A percentile compares a stretch with the other conserved stretches of the same genome.
phyloP scores from a whole-genome alignment of 92 coral and sea anemone genomes.

The Epizoanthus stellaris region DNA sequence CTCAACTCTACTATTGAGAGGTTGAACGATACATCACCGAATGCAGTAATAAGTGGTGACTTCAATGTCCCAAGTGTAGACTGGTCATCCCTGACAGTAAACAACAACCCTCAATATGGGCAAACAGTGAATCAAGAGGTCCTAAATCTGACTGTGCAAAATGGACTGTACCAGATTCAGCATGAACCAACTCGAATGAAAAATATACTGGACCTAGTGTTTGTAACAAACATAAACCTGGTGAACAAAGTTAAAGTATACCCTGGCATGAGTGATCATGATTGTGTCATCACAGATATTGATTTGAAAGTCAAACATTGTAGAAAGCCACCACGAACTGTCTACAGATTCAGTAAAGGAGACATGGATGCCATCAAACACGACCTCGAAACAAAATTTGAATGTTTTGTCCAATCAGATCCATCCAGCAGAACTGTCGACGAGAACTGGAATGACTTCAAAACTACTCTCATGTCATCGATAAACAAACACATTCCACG shows the following conservation, averaged over 20 bases:
- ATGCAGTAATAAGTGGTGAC: conserved; percentile 50
- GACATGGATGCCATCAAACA: conserved; percentile 14
- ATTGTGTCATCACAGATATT: conserved; percentile 22
- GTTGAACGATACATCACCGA: conserved; percentile 30
- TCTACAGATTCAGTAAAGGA: conserved; percentile 28
- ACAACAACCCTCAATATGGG: conserved; percentile 51
- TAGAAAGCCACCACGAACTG: conserved; percentile 19
- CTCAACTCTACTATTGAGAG: conserved; percentile 18
- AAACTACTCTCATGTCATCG: conserved; percentile 3
- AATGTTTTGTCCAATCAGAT: neutral
- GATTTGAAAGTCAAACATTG: conserved; percentile 15
- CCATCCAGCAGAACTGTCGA: conserved; percentile 21
- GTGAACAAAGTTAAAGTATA: conserved; percentile 1
- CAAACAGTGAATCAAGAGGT: conserved; percentile 50
- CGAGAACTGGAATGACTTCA: conserved; percentile 19
- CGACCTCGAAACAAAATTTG: conserved; percentile 11
- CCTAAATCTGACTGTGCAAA: conserved; percentile 31
- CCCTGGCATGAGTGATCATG: conserved; percentile 27
- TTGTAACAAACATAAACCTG: conserved; percentile 21
- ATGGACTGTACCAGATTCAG: conserved; percentile 26
- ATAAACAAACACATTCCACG: conserved; percentile 17
- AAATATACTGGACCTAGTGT: conserved; percentile 26
- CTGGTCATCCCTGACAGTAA: conserved; percentile 32
- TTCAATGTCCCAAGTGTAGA: conserved; percentile 49
- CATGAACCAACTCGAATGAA: conserved; percentile 42